A percentile compares a stretch with the other conserved stretches of the same genome.
Conservation (phyloP, 2,113 vertebrate species). For the Nycticorax nycticorax region DNA sequence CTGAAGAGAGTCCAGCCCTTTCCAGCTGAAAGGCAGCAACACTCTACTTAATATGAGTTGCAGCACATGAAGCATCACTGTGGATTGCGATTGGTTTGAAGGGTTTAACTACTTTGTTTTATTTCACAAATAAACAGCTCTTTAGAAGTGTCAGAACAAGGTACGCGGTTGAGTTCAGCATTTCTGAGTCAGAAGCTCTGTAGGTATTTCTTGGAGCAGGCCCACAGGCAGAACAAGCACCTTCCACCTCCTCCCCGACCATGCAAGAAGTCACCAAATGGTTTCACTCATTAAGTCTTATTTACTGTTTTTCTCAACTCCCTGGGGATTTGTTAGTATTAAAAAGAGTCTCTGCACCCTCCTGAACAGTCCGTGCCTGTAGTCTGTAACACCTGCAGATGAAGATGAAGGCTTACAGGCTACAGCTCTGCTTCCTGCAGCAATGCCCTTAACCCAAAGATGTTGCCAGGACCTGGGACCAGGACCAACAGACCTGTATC, state of each 20-base stretch:
- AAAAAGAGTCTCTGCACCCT: not conserved
- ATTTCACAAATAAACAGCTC: not conserved
- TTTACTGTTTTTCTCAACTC: not conserved
- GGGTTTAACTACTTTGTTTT: not conserved
- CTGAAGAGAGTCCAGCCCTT: not conserved
- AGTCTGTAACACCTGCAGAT: not conserved
- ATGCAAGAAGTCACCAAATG: not conserved
- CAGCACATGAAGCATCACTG: not conserved
- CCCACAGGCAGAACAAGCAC: not conserved
- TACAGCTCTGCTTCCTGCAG: not conserved
- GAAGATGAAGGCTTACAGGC: not conserved
- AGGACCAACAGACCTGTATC: not conserved
- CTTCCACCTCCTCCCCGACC: not conserved
- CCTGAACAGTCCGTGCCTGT: not conserved
- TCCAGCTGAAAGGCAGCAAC: not conserved
- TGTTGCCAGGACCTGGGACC: not conserved
- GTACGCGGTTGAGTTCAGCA: not conserved
- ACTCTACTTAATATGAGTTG: not conserved
- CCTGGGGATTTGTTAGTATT: fast-evolving
- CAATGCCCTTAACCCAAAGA: not conserved
- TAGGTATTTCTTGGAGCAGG: not conserved
- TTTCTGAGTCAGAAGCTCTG: not conserved
- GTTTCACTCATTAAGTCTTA: not conserved
- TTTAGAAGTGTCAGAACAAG: not conserved
- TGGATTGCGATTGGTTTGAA: not conserved